Base-by-base conservation (phyloP, 2,888 invertebrate species). In the Hirtodrosophila histrioides region DNA sequence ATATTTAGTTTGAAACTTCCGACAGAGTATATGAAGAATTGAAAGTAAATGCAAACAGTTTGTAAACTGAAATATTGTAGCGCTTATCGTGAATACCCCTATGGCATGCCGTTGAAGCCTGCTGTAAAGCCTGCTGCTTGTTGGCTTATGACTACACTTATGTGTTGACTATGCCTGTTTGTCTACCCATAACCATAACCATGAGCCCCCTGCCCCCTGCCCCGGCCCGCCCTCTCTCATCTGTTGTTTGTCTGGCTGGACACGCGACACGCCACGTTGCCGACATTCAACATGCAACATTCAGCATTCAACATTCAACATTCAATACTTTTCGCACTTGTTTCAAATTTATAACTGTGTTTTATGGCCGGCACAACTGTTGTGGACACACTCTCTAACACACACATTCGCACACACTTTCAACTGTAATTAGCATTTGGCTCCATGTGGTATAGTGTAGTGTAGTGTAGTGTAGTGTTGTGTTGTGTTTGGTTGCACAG, bases 341-440 rank as follows among this genome's bases (percentile, higher is more conserved):
- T 61, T 71, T 67, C 49, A 46, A 58, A 78, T 66, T 71, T 78
- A 75, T 82, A 71, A 82, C 67, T 51, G 67, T 44, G 51, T 70
- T 56, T 23, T 44, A 41, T 69, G 72, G 48, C 48, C 44, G 29
- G 35, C 56, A 50, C 37, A 55, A 31, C 69, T 31, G 77, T 63
- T 45, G 27, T 45, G 50, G 54, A 60, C 61, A 58, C 43, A 50
- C 49, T 54, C 48, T 29, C 35, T 46, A 50, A 49, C 43, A 12
- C 60, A n/a, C 45, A n/a, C 31, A 44, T 27, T 27, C 27, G 10
- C 50, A 23, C 31, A 27, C 24, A 31, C 36, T 51, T 62, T 60
- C 27, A 67, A 68, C 62, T 76, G 69, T 62, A 77, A 77, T 82
- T 79, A 74, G 69, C 86, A 86, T 77, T 79, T 86, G 77, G 71